Evolutionary conservation across 2,113 vertebrate species (phyloP), one percentile per base, ranked within the genome.

Genomic region (Myotis davidii): DNA sequence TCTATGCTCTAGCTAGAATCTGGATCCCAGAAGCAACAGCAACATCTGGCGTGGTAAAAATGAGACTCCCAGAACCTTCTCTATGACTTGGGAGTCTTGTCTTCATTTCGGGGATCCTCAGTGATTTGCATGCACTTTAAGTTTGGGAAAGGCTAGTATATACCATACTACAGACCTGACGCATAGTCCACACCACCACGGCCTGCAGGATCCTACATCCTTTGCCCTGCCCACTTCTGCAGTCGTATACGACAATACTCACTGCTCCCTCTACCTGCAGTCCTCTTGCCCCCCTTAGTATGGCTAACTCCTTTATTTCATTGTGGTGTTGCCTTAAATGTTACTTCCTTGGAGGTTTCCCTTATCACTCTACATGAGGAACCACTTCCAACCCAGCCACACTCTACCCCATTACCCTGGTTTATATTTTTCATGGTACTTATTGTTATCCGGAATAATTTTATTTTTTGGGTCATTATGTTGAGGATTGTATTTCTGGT

Each of bases 381-480:
- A 65, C 13, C 45, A 88, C 14, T 21, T 42, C 61, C 67, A 91
- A 5, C 3, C 16, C 54, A 85, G 27, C 32, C 48, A 50, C 27
- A 39, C 14, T 86, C 56, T 92, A 81, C 52, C 37, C 11, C 21
- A 67, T 70, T 48, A 82, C 14, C 17, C 14, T 77, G 39, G 74
- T 95, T 81, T 79, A n/a, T 70, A 29, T 52, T 87, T 82, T 78
- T 81, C 32, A 34, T 64, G 18, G 39, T 14, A 34, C 7, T 39
- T 88, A 85, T 16, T 64, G 39, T 83, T 89, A 50, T 70, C 45
- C 78, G 20, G 27, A 86, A 45, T 89, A 2, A 90, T 94, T 97
- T 91, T 72, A 65, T 87, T 86, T 74, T 94, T 45, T 7, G 76
- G 42, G 29, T 85, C 48, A 0, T 77, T 82, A 91, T 95, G 50